These are phyloP conservation scores for Phaedon cochleariae DNA, from an alignment of 2,888 invertebrate species.

Conservation along the genomic window DNA sequence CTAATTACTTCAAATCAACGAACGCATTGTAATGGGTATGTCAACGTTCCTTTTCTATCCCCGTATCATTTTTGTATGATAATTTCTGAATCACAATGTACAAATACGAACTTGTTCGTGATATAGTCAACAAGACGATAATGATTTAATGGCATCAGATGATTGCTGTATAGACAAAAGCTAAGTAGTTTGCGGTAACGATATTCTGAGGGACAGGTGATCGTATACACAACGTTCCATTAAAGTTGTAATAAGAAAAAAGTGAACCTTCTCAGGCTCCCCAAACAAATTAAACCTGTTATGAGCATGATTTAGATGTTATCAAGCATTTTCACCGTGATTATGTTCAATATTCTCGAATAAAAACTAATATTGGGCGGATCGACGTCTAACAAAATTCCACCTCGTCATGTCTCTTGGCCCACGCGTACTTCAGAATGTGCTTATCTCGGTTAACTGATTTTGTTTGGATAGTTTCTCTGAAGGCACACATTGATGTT, in stretches of 20 bases:
- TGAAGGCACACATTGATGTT: conserved; percentile 10
- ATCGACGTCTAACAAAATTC: conserved; percentile 36
- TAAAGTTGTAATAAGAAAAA: conserved; percentile 5
- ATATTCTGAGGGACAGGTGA: conserved; percentile 17
- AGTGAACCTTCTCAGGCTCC: conserved; percentile 8
- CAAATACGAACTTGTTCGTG: not conserved
- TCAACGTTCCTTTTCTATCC: no score
- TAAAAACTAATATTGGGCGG: conserved; percentile 38
- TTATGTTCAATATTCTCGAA: conserved; percentile 38
- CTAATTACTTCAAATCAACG: no score
- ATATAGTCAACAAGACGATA: not conserved
- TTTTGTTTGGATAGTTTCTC: conserved; percentile 30
- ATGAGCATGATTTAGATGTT: conserved; percentile 37
- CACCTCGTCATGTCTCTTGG: conserved; percentile 32
- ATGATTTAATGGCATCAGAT: not conserved
- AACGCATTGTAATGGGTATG: no score
- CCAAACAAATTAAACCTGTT: conserved; percentile 35
- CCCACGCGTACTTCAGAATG: conserved; percentile 33
- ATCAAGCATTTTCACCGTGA: conserved; percentile 33
- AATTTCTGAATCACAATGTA: not conserved
- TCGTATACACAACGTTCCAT: conserved; percentile 10
- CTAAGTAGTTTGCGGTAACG: conserved; percentile 1
- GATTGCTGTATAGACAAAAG: not conserved
- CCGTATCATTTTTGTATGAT: no score
- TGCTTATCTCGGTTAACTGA: conserved; percentile 26